A percentile compares a stretch with the other conserved stretches of the same genome.
Conservation (phyloP, 2,797 vertebrate species). For the Chaetophractus vellerosus region DNA sequence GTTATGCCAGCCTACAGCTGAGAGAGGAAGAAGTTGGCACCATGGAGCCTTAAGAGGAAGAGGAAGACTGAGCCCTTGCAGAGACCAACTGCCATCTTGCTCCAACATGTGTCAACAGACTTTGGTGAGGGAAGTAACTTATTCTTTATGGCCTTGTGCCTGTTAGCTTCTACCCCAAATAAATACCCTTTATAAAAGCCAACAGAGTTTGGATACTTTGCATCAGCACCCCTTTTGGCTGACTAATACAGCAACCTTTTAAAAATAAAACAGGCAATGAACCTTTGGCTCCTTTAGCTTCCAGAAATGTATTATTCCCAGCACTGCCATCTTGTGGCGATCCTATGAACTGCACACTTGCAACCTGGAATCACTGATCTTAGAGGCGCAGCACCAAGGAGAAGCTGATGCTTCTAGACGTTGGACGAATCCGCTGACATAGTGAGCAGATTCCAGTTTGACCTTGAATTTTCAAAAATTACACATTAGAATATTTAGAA, state of each 20-base stretch:
- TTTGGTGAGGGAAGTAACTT: too few species aligned
- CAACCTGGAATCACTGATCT: not conserved
- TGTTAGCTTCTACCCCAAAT: too few species aligned
- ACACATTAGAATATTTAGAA: not conserved
- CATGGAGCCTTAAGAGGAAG: too few species aligned
- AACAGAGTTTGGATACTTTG: too few species aligned
- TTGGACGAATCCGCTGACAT: not conserved
- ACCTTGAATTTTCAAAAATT: not conserved
- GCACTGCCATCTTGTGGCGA: constrained; percentile 34
- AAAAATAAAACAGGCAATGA: not conserved
- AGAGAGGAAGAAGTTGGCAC: too few species aligned
- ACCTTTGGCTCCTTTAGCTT: not conserved
- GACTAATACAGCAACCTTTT: not conserved
- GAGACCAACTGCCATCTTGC: too few species aligned
- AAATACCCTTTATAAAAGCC: too few species aligned
- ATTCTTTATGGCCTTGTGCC: too few species aligned
- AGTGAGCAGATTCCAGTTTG: not conserved
- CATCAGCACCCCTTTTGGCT: too few species aligned
- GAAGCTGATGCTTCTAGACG: not conserved
- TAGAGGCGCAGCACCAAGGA: fast-evolving
- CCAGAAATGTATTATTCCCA: not conserved
- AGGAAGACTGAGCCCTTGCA: too few species aligned
- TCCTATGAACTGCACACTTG: not conserved
- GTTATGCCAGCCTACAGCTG: too few species aligned
- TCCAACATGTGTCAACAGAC: too few species aligned